Evolutionary conservation across 2,888 invertebrate species (phyloP).

Genomic region (Thymelicus acteon): DNA sequence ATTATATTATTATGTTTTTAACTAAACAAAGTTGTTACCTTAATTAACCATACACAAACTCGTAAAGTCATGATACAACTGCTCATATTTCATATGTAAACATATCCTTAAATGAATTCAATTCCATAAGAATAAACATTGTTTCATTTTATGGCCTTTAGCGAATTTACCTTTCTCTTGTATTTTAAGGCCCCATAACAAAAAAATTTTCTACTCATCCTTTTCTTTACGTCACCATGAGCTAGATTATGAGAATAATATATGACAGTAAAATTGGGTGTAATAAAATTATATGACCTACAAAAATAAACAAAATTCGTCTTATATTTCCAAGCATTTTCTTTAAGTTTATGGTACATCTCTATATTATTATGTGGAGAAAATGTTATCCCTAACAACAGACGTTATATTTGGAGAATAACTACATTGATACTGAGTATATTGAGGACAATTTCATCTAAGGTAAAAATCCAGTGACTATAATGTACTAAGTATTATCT

Average conservation of each 20-base stretch:
- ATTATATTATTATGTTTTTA: not conserved
- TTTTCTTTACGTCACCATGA: conserved; percentile 26
- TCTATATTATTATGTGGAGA: too few relatives aligned
- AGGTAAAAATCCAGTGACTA: too few relatives aligned
- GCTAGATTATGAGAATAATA: conserved; percentile 11
- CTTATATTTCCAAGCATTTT: not conserved
- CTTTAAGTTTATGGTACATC: not conserved
- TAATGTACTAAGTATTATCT: too few relatives aligned
- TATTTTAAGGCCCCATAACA: conserved; percentile 23
- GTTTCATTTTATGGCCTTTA: conserved; percentile 19
- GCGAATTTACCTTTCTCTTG: conserved; percentile 27
- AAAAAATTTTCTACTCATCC: conserved; percentile 16
- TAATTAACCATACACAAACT: not conserved
- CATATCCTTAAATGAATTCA: conserved; percentile 9
- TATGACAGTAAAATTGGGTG: conserved; percentile 8
- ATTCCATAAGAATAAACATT: conserved; percentile 30
- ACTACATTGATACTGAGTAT: too few relatives aligned
- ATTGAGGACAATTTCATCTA: too few relatives aligned
- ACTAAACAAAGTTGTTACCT: not conserved
- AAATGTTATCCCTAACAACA: too few relatives aligned
- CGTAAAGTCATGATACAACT: not conserved
- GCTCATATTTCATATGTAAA: conserved; percentile 1
- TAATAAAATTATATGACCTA: conserved; percentile 3
- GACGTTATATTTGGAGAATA: too few relatives aligned
- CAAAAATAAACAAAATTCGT: not conserved